Evolutionary conservation across 2,888 invertebrate species (phyloP).

Genomic region (Uloborus plumipes): DNA sequence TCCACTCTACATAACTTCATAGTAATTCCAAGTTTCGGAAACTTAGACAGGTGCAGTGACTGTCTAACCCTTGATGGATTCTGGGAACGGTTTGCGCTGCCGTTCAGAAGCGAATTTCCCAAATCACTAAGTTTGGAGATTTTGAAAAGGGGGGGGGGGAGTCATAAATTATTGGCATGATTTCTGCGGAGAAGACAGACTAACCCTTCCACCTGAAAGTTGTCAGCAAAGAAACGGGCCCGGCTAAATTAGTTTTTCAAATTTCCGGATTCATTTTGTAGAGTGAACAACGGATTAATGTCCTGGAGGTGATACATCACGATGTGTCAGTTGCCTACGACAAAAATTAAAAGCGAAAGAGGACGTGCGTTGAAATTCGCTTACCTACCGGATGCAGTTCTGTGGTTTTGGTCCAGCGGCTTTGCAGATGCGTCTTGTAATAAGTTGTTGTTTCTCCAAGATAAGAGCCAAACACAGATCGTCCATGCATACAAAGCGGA

Average conservation of each 20-base stretch:
- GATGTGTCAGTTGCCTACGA: slow-evolving; percentile 44
- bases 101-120: slow-evolving; percentile 40
- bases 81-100: slow-evolving; percentile 33
- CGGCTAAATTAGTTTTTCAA: slow-evolving; percentile 57
- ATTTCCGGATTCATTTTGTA: slow-evolving; percentile 61
- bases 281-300: slow-evolving; percentile 55
- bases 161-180: slow-evolving; percentile 61
- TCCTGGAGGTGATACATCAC: slow-evolving; percentile 59
- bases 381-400: slow-evolving; percentile 47
- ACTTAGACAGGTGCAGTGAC: slow-evolving; percentile 37
- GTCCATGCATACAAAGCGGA: no score
- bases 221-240: slow-evolving; percentile 50
- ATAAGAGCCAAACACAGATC: slow-evolving; percentile 6
- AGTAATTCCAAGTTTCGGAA: slow-evolving; percentile 34
- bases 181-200: slow-evolving; percentile 11
- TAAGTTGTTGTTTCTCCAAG: slow-evolving; percentile 9
- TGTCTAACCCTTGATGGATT: slow-evolving; percentile 56
- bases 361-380: slow-evolving; percentile 39
- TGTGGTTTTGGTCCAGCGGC: slow-evolving; percentile 52
- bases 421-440: slow-evolving; percentile 26
- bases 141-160: slow-evolving; percentile 4
- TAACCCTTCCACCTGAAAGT: slow-evolving; percentile 28
- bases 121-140: slow-evolving; percentile 33
- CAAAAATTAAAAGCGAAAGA: slow-evolving; percentile 47
- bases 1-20: no score